phyloP scores from a whole-genome alignment of 2,113 vertebrate genomes.

The Crotalus helleri region DNA sequence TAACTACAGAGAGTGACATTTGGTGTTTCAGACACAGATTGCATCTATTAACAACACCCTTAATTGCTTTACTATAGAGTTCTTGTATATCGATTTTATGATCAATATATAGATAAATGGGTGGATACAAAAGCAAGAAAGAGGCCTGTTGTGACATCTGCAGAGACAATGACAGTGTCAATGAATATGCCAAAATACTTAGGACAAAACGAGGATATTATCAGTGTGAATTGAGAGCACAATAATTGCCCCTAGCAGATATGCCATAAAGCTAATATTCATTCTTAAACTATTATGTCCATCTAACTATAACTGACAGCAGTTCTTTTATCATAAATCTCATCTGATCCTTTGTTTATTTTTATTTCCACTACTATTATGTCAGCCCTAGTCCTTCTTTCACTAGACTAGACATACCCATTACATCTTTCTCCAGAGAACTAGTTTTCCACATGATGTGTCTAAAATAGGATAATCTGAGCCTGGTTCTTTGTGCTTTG shows the following conservation, averaged over 20 bases:
- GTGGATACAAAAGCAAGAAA: background rate
- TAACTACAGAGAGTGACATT: background rate
- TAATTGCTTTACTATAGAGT: slow-evolving; percentile 19
- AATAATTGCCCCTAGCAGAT: too few species aligned
- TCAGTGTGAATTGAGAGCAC: background rate
- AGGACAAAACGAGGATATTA: background rate
- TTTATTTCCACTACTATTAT: background rate
- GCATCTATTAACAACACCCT: background rate
- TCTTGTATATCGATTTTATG: slow-evolving; percentile 15
- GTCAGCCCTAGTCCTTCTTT: background rate
- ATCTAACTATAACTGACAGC: background rate
- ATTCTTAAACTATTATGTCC: background rate
- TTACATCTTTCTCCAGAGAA: background rate
- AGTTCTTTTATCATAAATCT: background rate
- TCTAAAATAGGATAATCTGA: background rate
- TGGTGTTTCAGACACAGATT: background rate
- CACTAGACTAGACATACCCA: background rate
- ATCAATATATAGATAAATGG: slow-evolving; percentile 17
- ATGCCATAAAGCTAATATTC: background rate
- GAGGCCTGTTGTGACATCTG: background rate
- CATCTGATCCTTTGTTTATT: background rate
- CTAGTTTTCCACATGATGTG: background rate
- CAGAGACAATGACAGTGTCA: background rate
- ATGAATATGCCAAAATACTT: background rate
- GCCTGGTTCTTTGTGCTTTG: background rate